Evolutionary conservation across 2,797 vertebrate species (phyloP).

Genomic region (Melanotaenia boesemani): DNA sequence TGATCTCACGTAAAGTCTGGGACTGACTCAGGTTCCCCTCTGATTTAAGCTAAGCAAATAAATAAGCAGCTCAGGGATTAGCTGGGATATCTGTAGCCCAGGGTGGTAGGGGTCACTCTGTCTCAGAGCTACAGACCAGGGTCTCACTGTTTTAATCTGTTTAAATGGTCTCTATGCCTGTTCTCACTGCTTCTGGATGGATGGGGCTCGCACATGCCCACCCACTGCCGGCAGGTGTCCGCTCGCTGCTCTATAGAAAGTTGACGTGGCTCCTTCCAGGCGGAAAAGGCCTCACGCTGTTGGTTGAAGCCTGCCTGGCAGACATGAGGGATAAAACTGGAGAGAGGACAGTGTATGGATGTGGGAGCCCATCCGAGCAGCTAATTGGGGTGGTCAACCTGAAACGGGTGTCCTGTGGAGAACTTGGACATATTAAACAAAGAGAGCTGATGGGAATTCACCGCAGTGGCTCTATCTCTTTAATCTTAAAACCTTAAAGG

Average conservation of each 20-base stretch:
- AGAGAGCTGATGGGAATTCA: constrained; percentile 28
- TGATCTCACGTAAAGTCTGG: constrained; percentile 45
- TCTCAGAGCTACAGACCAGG: constrained; percentile 54
- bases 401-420: constrained; percentile 45
- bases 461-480: not conserved
- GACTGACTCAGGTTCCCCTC: constrained; percentile 40
- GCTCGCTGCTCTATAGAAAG: constrained; percentile 46
- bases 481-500: constrained; percentile 8
- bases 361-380: constrained; percentile 62
- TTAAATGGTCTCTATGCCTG: constrained; percentile 80
- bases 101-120: constrained; percentile 71
- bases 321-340: constrained; percentile 57
- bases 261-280: constrained; percentile 36
- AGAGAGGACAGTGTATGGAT: constrained; percentile 40
- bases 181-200: constrained; percentile 59
- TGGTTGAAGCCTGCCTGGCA: constrained; percentile 49
- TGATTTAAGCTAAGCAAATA: constrained; percentile 69
- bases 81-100: constrained; percentile 48
- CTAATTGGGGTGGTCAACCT: constrained; percentile 60
- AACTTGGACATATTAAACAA: constrained; percentile 25
- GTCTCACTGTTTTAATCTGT: constrained; percentile 80
- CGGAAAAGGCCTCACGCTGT: constrained; percentile 48
- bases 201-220: constrained; percentile 61
- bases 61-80: constrained; percentile 72
- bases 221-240: constrained; percentile 61